phyloP scores from a whole-genome alignment of 2,113 vertebrate species.

The Equus quagga region DNA sequence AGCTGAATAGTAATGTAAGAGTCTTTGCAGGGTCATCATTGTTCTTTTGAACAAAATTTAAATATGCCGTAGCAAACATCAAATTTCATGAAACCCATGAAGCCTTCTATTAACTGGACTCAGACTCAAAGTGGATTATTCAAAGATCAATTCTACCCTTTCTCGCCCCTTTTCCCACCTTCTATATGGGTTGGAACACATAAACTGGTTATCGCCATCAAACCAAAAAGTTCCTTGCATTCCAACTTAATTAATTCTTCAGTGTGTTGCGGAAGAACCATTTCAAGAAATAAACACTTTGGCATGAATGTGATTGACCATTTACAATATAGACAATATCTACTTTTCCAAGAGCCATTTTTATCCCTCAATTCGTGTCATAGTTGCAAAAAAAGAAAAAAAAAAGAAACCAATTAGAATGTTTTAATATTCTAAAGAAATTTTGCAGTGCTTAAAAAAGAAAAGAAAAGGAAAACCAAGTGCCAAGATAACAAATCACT shows the following conservation, averaged over 20 bases:
- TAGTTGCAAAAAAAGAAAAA: conserved; percentile 36
- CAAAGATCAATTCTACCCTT: conserved; percentile 10
- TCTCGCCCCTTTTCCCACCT: not conserved
- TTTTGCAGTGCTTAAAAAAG: conserved; percentile 63
- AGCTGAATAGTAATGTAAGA: not conserved
- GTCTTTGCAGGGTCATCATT: not conserved
- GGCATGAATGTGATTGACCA: conserved; percentile 33
- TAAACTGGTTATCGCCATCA: not conserved
- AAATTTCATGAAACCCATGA: conserved; percentile 43
- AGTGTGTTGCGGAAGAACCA: not conserved
- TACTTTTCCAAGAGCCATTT: conserved; percentile 59
- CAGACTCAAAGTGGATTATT: not conserved
- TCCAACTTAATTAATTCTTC: conserved; percentile 35
- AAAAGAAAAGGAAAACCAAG: conserved; percentile 71
- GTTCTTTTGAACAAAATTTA: conserved; percentile 46
- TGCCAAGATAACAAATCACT: conserved; percentile 68
- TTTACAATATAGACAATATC: conserved; percentile 13
- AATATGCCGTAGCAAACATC: conserved; percentile 22
- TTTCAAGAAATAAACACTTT: conserved; percentile 28
- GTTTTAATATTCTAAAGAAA: conserved; percentile 62
- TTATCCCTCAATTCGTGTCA: conserved; percentile 45
- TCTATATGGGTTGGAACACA: not conserved
- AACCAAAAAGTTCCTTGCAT: not conserved
- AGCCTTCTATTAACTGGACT: conserved; percentile 33
- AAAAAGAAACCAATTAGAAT: conserved; percentile 22